Evolutionary conservation across 1,140 invertebrate species (phyloP).

Genomic region (Dreissena rostriformis): DNA sequence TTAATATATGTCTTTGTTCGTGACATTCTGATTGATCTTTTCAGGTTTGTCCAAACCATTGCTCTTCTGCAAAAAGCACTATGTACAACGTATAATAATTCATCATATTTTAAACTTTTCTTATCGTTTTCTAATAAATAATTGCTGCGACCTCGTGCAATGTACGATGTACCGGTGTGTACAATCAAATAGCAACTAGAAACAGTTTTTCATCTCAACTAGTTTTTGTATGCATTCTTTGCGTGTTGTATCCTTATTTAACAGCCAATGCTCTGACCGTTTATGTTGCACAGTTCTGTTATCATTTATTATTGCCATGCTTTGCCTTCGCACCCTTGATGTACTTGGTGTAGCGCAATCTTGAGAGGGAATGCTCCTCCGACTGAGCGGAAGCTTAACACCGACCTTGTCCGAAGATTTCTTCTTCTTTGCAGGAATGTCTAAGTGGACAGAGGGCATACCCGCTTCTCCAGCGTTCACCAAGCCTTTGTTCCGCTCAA

Average conservation of each 20-base stretch:
- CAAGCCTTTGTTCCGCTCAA: not conserved
- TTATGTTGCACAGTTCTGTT: not conserved
- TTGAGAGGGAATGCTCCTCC: not conserved
- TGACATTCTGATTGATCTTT: too few species aligned
- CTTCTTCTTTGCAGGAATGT: not conserved
- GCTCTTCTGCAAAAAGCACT: too few species aligned
- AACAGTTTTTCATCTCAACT: constrained; percentile 42
- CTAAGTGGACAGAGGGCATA: not conserved
- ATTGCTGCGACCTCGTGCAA: too few species aligned
- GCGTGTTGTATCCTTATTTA: not conserved
- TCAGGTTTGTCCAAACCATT: too few species aligned
- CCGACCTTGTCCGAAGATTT: not conserved
- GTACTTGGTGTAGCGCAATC: not conserved
- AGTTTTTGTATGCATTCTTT: constrained; percentile 40
- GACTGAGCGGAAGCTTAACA: not conserved
- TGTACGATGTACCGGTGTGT: too few species aligned
- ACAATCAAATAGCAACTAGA: not conserved
- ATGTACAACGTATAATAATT: too few species aligned
- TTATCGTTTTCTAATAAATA: too few species aligned
- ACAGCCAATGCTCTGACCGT: constrained; percentile 6
- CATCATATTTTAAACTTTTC: too few species aligned
- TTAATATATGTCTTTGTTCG: too few species aligned
- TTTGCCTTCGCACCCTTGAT: not conserved
- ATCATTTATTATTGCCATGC: not conserved
- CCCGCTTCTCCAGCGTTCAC: not conserved